Evolutionary conservation across 2,113 vertebrate genomes (phyloP).

Genomic region (Lota lota): DNA sequence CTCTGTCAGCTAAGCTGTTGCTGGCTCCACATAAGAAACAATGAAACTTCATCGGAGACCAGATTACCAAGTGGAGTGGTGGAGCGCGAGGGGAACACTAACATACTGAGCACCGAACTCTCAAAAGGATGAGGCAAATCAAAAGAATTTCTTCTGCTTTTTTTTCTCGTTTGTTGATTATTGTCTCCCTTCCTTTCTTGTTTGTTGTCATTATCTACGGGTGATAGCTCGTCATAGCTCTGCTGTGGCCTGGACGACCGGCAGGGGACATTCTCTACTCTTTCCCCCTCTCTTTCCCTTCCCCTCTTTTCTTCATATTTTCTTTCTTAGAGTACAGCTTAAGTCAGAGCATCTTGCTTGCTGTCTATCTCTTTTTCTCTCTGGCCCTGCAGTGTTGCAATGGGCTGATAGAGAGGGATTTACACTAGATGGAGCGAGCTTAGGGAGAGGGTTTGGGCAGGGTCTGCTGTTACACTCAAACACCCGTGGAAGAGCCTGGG

Average conservation of each 20-base stretch:
- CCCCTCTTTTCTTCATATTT: constrained; percentile 39
- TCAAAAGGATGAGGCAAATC: constrained; percentile 34
- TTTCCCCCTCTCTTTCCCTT: constrained; percentile 31
- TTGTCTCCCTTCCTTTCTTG: constrained; percentile 59
- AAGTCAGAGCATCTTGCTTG: constrained; percentile 64
- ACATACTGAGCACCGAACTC: constrained; percentile 29
- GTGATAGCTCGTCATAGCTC: no score
- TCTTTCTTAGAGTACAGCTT: constrained; percentile 60
- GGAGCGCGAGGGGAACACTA: constrained; percentile 38
- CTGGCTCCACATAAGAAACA: constrained; percentile 80
- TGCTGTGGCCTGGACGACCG: no score
- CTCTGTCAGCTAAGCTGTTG: constrained; percentile 79
- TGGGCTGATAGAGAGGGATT: constrained; percentile 78
- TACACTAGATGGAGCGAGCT: constrained; percentile 75
- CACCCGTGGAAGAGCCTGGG: constrained; percentile 74
- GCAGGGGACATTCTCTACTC: background rate
- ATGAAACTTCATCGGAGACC: constrained; percentile 84
- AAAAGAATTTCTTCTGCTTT: constrained; percentile 64
- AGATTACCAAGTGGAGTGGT: constrained; percentile 73
- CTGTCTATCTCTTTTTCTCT: constrained; percentile 53
- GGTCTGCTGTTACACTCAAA: constrained; percentile 71
- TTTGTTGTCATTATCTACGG: constrained; percentile 3
- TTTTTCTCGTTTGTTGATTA: constrained; percentile 40
- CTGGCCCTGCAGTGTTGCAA: constrained; percentile 77
- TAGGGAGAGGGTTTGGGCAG: constrained; percentile 60